Evolutionary conservation across 1,140 invertebrate species (phyloP).

Genomic region (Lepidurus arcticus): DNA sequence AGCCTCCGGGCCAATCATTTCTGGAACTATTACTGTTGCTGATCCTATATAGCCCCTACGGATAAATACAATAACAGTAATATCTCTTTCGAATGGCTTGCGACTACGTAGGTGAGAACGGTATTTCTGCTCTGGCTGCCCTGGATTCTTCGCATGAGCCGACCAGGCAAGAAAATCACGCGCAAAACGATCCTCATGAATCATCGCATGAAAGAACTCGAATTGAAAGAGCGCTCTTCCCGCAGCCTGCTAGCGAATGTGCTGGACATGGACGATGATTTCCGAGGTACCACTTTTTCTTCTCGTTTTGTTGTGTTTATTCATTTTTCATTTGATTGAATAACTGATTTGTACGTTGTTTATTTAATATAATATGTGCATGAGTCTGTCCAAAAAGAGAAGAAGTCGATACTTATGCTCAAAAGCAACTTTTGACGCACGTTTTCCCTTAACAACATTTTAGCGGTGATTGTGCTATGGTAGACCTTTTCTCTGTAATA

Average conservation of each 20-base stretch:
- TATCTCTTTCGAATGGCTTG: neutral
- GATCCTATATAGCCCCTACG: neutral
- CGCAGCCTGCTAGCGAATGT: constrained; percentile 85
- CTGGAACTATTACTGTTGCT: neutral
- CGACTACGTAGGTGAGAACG: constrained; percentile 66
- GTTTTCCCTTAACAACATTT: neutral
- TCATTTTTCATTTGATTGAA: no score
- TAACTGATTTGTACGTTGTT: no score
- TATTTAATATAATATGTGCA: no score
- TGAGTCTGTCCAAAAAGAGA: no score
- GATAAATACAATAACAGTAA: neutral
- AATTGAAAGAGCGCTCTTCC: constrained; percentile 84
- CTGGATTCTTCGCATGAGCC: constrained; percentile 86
- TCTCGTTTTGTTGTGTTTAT: neutral
- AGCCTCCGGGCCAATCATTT: neutral
- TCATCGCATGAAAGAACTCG: constrained; percentile 81
- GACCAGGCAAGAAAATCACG: constrained; percentile 89
- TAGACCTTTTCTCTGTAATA: no score
- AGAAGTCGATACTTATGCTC: no score
- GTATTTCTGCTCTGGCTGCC: constrained; percentile 94
- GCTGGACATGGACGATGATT: constrained; percentile 90
- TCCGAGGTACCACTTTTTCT: constrained; percentile 47
- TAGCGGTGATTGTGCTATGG: neutral
- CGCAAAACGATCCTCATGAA: constrained; percentile 80
- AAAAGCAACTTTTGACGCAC: neutral